Percentiles rank a stretch among this genome's conserved stretches.
phyloP scores from a whole-genome alignment of 2,113 vertebrate species.

The Thunnus maccoyii region DNA sequence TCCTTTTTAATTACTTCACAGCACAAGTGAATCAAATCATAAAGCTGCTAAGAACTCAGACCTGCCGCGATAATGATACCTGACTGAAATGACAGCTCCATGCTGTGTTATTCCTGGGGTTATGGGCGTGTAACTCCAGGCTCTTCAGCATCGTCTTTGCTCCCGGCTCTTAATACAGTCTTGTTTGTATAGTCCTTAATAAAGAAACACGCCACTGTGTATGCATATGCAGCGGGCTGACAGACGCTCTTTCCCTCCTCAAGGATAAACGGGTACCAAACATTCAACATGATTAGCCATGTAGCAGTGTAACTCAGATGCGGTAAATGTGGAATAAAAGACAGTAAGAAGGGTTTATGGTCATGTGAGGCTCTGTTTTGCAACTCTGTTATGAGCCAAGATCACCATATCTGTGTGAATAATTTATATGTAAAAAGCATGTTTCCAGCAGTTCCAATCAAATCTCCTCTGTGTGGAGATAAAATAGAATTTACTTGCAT shows the following conservation, averaged over 20 bases:
- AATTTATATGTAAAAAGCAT: conserved; percentile 56
- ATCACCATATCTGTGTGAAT: conserved; percentile 78
- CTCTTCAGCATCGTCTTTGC: conserved; percentile 67
- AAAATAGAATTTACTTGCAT: conserved; percentile 80
- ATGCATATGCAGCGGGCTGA: conserved; percentile 83
- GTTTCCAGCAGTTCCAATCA: conserved; percentile 74
- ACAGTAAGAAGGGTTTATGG: conserved; percentile 77
- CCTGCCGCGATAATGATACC: conserved; percentile 75
- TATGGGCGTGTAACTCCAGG: conserved; percentile 74
- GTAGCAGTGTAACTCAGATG: conserved; percentile 62
- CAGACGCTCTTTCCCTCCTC: conserved; percentile 67
- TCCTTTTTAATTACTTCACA: conserved; percentile 72
- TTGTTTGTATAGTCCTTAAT: conserved; percentile 70
- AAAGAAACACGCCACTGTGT: conserved; percentile 80
- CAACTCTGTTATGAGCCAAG: conserved; percentile 71
- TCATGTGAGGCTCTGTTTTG: conserved; percentile 56
- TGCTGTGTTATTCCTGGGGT: conserved; percentile 76
- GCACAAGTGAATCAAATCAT: conserved; percentile 75
- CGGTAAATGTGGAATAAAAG: conserved; percentile 53
- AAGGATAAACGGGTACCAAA: conserved; percentile 72
- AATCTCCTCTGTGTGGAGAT: conserved; percentile 82
- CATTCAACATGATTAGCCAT: conserved; percentile 53
- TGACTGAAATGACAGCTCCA: conserved; percentile 75
- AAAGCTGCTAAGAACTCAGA: conserved; percentile 67
- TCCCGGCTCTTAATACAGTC: conserved; percentile 58